Evolutionary conservation across 1,140 invertebrate genomes (phyloP).

Genomic region (Adoxophyes honmai): DNA sequence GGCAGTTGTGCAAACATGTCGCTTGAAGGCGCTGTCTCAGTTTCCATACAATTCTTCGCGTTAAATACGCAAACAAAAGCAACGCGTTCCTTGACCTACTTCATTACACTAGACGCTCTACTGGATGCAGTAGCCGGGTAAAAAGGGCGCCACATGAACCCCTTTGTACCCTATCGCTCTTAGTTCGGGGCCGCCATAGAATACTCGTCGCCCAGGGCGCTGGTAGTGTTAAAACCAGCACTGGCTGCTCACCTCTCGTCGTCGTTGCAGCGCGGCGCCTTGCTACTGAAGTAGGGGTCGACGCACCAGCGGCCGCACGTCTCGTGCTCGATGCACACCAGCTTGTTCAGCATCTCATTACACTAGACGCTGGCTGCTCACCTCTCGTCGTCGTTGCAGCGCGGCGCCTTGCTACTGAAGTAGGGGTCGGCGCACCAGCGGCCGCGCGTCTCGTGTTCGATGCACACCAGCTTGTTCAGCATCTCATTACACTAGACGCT

Average conservation of each 20-base stretch:
- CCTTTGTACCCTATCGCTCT: too few relatives aligned
- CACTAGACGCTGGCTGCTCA: constrained; percentile 19
- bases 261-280: constrained; percentile 55
- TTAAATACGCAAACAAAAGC: too few relatives aligned
- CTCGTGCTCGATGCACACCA: constrained; percentile 61
- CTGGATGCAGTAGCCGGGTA: too few relatives aligned
- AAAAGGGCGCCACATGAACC: too few relatives aligned
- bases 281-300: constrained; percentile 56
- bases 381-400: constrained; percentile 66
- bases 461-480: constrained; percentile 59
- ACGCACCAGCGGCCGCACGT: constrained; percentile 70
- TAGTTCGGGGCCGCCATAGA: too few relatives aligned
- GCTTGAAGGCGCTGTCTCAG: too few relatives aligned
- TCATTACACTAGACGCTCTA: too few relatives aligned
- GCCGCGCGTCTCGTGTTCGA: constrained; percentile 47
- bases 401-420: constrained; percentile 45
- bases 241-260: constrained; percentile 48
- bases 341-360: constrained; percentile 34
- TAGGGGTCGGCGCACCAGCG: constrained; percentile 70
- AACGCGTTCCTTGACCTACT: too few relatives aligned
- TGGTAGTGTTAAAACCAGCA: too few relatives aligned
- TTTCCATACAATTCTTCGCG: too few relatives aligned
- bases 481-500: constrained; percentile 23
- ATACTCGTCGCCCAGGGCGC: too few relatives aligned
- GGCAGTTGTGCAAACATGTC: too few relatives aligned